Evolutionary conservation across 2,888 invertebrate genomes (phyloP), one percentile per base, ranked within the genome.

Genomic region (Laspeyria flexula): DNA sequence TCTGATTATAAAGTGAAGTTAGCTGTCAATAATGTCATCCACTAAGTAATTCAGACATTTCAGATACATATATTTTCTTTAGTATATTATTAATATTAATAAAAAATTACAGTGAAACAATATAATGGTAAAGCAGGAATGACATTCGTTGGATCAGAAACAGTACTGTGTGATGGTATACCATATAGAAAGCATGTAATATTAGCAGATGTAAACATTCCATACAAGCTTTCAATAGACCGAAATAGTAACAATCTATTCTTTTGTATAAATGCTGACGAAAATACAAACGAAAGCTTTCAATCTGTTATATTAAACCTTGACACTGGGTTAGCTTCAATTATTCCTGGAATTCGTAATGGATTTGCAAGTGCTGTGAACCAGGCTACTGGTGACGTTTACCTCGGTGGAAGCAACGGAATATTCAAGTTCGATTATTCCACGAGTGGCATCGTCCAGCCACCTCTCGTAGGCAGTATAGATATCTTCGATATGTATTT

Each of bases 351-450:
- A 50, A 81, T 87, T 44, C 77, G 80, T 12, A 85, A 87, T 53
- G 87, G 87, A 5, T 87, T 81, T 31, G 83, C 86, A 7, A 83
- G 83, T 58, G 82, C 87, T 6, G 76, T 85, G n/a, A 79, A 86
- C 46, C 77, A 81, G 23, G 52, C 47, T 3, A 71, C 72, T 9
- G 76, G 83, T 29, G 59, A 63, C 9, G 79, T 83, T 4, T 87
- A 77, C 53, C 74, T 87, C 3, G 86, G 86, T 33, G 87, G 85
- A 0, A 85, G 85, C 56, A 75, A 84, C 38, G 86, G 86, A n/a
- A 83, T 86, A 61, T 86, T 70, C 57, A 69, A 70, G 51, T 86
- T 78, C 64, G 80, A 81, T 68, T 78, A 79, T 40, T 12, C 34
- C 15, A 77, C 71, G 12, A 68, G 71, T 11, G 72, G 76, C 49